A percentile compares a stretch with the other conserved stretches of the same genome.
phyloP scores from a whole-genome alignment of 2,797 vertebrate genomes.

The Prunella strophiata region DNA sequence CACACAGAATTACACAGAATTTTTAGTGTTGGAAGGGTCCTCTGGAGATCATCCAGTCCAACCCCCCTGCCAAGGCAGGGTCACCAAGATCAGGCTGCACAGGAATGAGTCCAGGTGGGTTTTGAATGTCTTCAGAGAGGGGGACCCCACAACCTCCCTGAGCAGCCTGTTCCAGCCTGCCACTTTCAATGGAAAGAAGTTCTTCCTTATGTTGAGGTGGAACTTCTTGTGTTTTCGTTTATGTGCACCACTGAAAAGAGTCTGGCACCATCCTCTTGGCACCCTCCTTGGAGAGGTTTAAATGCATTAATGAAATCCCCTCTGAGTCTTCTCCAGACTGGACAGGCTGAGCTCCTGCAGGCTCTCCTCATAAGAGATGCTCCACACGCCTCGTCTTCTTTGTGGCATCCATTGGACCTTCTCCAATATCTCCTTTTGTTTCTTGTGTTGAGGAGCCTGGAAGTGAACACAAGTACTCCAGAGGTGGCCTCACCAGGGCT shows the following conservation, averaged over 20 bases:
- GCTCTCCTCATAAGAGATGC: background rate
- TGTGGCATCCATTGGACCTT: background rate
- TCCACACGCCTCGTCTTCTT: background rate
- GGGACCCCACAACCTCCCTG: background rate
- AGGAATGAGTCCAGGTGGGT: background rate
- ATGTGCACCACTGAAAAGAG: background rate
- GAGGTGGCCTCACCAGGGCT: background rate
- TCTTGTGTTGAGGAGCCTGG: background rate
- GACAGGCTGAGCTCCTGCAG: background rate
- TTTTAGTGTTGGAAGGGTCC: background rate
- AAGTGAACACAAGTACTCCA: background rate
- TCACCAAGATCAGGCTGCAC: background rate
- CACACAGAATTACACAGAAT: background rate
- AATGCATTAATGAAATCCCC: background rate
- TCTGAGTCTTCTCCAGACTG: background rate
- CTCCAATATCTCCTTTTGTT: background rate
- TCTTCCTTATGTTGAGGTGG: background rate
- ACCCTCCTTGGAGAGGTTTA: background rate
- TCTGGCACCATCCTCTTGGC: background rate
- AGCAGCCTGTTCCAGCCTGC: background rate
- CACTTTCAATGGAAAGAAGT: background rate
- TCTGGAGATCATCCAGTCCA: background rate
- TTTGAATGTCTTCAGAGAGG: background rate
- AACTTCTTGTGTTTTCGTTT: background rate
- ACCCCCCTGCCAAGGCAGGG: background rate